These are phyloP conservation scores for Anolis apletophallus DNA, from an alignment of 2,797 vertebrate species.

Conservation along the genomic window DNA sequence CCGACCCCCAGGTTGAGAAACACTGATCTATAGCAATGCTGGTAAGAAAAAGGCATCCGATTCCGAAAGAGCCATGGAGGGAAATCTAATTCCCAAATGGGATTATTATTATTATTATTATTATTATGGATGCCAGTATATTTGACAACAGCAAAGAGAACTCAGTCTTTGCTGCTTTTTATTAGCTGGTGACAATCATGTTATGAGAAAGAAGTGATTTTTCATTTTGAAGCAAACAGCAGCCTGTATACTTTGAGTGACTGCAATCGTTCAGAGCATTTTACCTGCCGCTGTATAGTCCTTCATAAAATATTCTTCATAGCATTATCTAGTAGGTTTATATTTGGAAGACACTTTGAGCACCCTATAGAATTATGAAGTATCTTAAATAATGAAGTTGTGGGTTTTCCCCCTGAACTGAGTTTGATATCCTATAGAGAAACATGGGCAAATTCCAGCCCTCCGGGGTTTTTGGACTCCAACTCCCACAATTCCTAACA, in stretches of 20 bases:
- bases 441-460: no score
- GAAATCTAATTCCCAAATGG: not conserved
- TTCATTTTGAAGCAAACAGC: not conserved
- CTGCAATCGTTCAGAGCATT: not conserved
- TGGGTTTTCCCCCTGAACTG: no score
- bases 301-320: constrained; percentile 1
- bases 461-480: no score
- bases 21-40: not conserved
- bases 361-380: not conserved
- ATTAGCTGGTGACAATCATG: not conserved
- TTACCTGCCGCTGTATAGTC: not conserved
- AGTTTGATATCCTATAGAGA: no score
- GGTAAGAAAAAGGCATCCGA: not conserved
- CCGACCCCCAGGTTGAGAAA: no score
- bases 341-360: not conserved
- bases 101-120: no score
- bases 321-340: not conserved
- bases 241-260: not conserved
- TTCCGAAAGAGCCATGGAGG: not conserved
- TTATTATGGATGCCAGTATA: not conserved
- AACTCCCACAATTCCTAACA: no score
- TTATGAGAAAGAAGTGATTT: not conserved
- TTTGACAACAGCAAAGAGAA: not conserved
- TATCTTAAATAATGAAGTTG: no score
- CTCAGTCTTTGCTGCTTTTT: not conserved